Base-by-base conservation (phyloP, 2,888 invertebrate genomes). In the Noctua pronuba region DNA sequence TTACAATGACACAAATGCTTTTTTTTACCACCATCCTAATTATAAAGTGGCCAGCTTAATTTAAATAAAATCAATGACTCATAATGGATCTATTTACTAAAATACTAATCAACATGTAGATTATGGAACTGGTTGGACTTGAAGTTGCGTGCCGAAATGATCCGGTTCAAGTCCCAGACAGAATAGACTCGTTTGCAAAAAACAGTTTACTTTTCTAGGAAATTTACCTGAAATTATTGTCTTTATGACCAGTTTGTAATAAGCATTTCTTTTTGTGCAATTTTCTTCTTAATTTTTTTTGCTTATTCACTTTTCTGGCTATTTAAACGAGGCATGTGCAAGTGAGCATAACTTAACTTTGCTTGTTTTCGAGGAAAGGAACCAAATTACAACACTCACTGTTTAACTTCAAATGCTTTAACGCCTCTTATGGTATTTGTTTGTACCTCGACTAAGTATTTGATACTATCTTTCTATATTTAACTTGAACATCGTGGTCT, bases 81-180 rank as follows among this genome's bases (percentile, higher is more conserved):
- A 35, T 66, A 85, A 83, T 69, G 28, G 41, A 83, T 73, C 31
- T 75, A 38, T 79, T 76, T 73, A 55, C 41, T 58, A 65, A 65
- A 65, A 65, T 41, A n/a, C 24, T 18, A 55, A 79, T 69, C 24
- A 70, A 70, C 68, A 85, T 77, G 38, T 76, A 73, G 24, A 75
- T 58, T 73, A 75, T 28, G 24, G 16, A 79, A 84, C 86, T 73
- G 78, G 87, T 82, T 38, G n/a, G n/a, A 46, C 62, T 49, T 73
- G 73, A 13, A 38, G 46, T 75, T 76, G 64, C 79, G 64, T 72
- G 73, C 71, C 73, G 21, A 80, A 75, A 77, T 86, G 79, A 88
- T 86, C 79, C 84, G 71, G 75, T 87, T 81, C 58, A 49, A n/a
- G 1, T 73, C 31, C 55, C 77, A 79, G 75, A 79, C 65, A 65